Evolutionary conservation across 2,797 vertebrate genomes (phyloP), one percentile per base, ranked within the genome.

Genomic region (Lithobates sylvaticus): DNA sequence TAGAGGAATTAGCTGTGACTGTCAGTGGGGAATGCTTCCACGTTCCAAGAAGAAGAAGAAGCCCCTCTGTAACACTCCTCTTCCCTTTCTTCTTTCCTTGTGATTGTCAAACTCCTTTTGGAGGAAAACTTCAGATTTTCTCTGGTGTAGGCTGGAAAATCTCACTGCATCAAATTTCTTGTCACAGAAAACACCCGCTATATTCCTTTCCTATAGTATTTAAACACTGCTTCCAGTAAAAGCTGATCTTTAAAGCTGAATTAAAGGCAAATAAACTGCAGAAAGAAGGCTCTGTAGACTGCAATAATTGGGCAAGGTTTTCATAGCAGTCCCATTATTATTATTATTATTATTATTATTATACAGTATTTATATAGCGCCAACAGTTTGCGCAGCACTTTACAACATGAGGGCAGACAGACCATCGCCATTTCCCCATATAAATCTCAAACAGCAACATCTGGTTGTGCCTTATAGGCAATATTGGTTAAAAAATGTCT

Each of bases 1-100:
- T 39, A 32, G 71, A 29, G 50, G 44, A 58, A 26, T 61, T 58
- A 42, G 39, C 16, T 10, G 10, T 7, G 50, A 18, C 50, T 73
- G 80, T 36, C 80, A 54, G 70, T 23, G 36, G 70, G 70, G 70
- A 72, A 72, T 72, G 70, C 21, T 61, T 23, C 1, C 54, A 23
- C 3, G 54, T 61, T 61, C 54, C 21, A 61, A 18, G 21, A 23
- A 42, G 36, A 34, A 72, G 70, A 72, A 5, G 42, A 44, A 44
- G 29, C 10, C 44, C 21, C 36, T 18, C 70, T 26, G 9, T n/a
- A 72, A 72, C 12, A 13, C 34, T 42, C 34, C 36, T 42, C 18
- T 71, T 23, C 69, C 36, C 50, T 54, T 61, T 61, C 18, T 61
- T 61, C 54, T 61, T 61, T 23, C 8, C 18, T 61, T 61, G 54